Evolutionary conservation across 2,888 invertebrate genomes (phyloP).

Genomic region (Apamea sordens): DNA sequence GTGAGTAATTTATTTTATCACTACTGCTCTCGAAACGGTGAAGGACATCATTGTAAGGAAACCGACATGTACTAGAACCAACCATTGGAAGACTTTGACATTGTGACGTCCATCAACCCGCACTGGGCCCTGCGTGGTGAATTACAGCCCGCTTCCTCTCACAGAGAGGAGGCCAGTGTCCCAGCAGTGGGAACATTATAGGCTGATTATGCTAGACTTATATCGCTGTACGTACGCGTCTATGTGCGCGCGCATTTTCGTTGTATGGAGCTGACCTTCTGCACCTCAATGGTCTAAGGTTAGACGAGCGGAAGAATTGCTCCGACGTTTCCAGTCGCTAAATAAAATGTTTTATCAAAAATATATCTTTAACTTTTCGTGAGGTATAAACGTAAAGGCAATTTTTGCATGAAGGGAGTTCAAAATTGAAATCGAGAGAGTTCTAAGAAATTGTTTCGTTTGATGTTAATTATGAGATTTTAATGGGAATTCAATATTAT

Average conservation of each 20-base stretch:
- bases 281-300: background rate
- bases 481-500: background rate
- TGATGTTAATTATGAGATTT: background rate
- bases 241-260: background rate
- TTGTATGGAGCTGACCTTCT: background rate
- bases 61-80: background rate
- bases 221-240: background rate
- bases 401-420: slow-evolving; percentile 22
- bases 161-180: background rate
- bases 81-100: background rate
- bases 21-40: background rate
- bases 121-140: background rate
- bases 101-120: too few species aligned
- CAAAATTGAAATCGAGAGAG: slow-evolving; percentile 19
- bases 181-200: background rate
- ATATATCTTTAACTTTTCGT: slow-evolving; percentile 27
- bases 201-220: too few species aligned
- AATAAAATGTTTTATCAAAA: slow-evolving; percentile 42
- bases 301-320: slow-evolving; percentile 47
- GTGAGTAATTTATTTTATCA: background rate
- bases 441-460: slow-evolving; percentile 5
- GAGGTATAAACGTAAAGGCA: slow-evolving; percentile 8
- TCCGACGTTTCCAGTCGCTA: slow-evolving; percentile 44
- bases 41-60: background rate
- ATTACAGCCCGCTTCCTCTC: background rate